Conservation (phyloP, 2,888 invertebrate species). For the Nomada lathburiana region DNA sequence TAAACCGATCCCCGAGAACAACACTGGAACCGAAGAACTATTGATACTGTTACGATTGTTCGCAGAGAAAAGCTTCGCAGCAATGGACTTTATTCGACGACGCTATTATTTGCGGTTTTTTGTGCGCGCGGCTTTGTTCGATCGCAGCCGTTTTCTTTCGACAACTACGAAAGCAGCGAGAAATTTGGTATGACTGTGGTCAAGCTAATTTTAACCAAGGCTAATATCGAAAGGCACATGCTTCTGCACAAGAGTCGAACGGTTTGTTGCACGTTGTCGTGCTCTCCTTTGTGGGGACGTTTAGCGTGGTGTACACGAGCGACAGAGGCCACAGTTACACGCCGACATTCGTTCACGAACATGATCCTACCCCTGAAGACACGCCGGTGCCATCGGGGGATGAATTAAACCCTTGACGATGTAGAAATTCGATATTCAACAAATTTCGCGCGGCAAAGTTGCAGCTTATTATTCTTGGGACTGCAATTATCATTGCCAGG, state of each 20-base stretch:
- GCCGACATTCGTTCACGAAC: constrained; percentile 38
- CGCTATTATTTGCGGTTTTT: neutral
- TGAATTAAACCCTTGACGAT: neutral
- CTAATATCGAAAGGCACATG: neutral
- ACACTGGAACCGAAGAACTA: neutral
- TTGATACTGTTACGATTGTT: neutral
- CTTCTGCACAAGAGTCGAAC: neutral
- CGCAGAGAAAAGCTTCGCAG: neutral
- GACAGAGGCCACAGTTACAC: constrained; percentile 12
- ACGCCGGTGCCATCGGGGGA: neutral
- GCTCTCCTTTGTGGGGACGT: constrained; percentile 27
- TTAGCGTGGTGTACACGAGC: neutral
- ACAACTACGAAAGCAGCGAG: neutral
- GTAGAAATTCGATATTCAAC: too few species aligned
- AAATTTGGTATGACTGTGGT: neutral
- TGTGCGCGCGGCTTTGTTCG: neutral
- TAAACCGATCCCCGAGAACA: neutral
- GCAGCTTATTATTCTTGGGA: too few species aligned
- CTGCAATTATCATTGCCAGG: too few species aligned
- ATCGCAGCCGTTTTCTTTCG: neutral
- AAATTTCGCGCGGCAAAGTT: too few species aligned
- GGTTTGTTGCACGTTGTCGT: constrained; percentile 25
- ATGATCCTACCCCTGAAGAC: constrained; percentile 22
- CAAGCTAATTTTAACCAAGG: too few species aligned
- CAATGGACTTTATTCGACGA: neutral